These are phyloP conservation scores for Harpagifer antarcticus DNA, from an alignment of 2,797 vertebrate genomes.

Conservation along the genomic window DNA sequence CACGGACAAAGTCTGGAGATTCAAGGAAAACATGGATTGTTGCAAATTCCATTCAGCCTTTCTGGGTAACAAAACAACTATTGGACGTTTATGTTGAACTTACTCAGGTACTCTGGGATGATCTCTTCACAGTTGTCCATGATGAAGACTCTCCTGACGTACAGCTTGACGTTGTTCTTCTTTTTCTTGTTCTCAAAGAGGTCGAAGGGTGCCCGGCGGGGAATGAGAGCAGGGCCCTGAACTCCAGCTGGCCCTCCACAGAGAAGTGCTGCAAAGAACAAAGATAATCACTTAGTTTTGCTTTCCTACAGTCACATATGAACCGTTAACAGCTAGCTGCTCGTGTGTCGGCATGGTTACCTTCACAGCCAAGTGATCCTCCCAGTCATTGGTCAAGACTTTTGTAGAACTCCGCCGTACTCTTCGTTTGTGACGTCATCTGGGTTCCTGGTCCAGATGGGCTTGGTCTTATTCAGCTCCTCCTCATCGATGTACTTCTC, in stretches of 20 bases:
- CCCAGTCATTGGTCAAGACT: slow-evolving; percentile 98
- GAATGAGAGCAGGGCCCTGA: slow-evolving; percentile 94
- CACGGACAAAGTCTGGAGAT: slow-evolving; percentile 90
- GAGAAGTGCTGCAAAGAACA: slow-evolving; percentile 89
- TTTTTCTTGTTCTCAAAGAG: slow-evolving; percentile 99
- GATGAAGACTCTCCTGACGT: slow-evolving; percentile 95
- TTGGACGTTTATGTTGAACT: slow-evolving; percentile 52
- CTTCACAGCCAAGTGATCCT: slow-evolving; percentile 96
- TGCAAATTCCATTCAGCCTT: not conserved
- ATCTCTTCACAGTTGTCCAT: slow-evolving; percentile 98
- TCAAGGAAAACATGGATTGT: not conserved
- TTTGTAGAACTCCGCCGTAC: slow-evolving; percentile 97
- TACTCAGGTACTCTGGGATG: slow-evolving; percentile 96
- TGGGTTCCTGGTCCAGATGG: slow-evolving; percentile 96
- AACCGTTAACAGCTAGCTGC: not conserved
- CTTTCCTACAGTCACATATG: not conserved
- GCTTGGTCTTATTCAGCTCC: slow-evolving; percentile 97
- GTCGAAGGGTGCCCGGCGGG: slow-evolving; percentile 92
- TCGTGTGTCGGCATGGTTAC: slow-evolving; percentile 65
- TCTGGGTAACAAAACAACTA: not conserved
- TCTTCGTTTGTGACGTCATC: slow-evolving; percentile 97
- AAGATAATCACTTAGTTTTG: not conserved
- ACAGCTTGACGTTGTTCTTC: slow-evolving; percentile 98
- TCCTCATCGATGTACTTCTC: slow-evolving; percentile 97
- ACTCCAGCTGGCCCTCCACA: slow-evolving; percentile 95